Evolutionary conservation across 2,113 vertebrate species (phyloP), one percentile per base, ranked within the genome.

Genomic region (Centrocercus urophasianus): DNA sequence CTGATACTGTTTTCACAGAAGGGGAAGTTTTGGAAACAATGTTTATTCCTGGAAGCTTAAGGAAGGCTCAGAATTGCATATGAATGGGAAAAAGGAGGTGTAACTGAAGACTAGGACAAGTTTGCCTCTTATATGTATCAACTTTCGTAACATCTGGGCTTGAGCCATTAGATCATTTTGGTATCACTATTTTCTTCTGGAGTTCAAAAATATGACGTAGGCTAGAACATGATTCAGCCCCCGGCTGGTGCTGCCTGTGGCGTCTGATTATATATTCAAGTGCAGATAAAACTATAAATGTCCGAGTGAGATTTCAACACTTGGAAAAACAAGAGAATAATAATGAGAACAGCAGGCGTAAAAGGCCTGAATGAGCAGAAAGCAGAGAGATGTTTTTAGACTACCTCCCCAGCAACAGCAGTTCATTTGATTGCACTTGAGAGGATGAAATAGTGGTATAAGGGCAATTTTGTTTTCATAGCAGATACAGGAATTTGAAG

Each of bases 291-390:
- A 93, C 73, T 52, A 65, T 66, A 70, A 82, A 90, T 73, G 93
- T 92, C 75, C 2, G 1, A 85, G 79, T 36, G 85, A 93, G 83
- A 85, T 89, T 87, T 91, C 2, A 11, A 64, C 45, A 42, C 82
- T 70, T 38, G 22, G 79, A 83, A 88, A 89, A 95, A 88, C 94
- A 94, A 86, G 67, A 95, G 72, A 65, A 40, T 52, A 83, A 77
- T 84, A 86, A 88, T 90, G 64, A 80, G 67, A 94, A 87, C 61
- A 92, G 63, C 78, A 70, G 77, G 92, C 27, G 2, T 48, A 64
- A 82, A 76, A 87, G 77, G 73, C 50, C 43, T 83, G 89, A 94
- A 82, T 45, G 84, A 94, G 83, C 86, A 83, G 76, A 95, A 86
- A 40, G 20, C 40, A 65, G 67, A 83, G 78, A 80, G 74, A 83